Evolutionary conservation across 1,140 invertebrate species (phyloP), one percentile per base, ranked within the genome.

Genomic region (Ladona fulva): DNA sequence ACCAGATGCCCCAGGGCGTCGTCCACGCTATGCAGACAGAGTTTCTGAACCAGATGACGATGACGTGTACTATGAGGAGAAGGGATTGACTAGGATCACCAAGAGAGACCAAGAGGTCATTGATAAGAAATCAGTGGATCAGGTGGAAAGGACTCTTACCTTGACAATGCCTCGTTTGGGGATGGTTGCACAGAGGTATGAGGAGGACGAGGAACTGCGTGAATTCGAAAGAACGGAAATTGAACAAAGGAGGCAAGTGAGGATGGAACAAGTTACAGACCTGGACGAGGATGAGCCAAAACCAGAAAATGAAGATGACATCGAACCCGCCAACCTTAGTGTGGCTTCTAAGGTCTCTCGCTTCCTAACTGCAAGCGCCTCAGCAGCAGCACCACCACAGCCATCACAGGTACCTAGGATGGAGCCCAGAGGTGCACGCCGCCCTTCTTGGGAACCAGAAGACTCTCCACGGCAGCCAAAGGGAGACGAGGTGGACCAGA

Each of bases 21-120:
- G n/a, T 16, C 90, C 90, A 14, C 86, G 91, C 79, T 91, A 90
- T 82, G 91, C 91, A 6, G 91, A 93, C 83, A 87, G 89, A 80
- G 88, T 92, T 1, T 89, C 86, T 82, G 91, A 92, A 86, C 91
- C 91, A 16, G 91, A 92, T 78, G 91, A 92, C 81, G 88, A 88
- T 77, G 83, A 81, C 79, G 44, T 79, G 11, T 77, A 80, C 25
- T 77, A 78, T 79, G 24, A 66, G 16, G 52, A 66, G n/a, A 66
- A 66, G 52, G n/a, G 16, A 19, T 1, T 19, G 12, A 16, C 14
- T 3, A 66, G 12, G 12, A 8, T 37, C 8, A 12, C 52, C 52
- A 19, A 5, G 14, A 16, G 52, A 66, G 52, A 19, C 5, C 52
- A 66, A 5, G 52, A 66, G n/a, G 19, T 19, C 10, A 10, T 11